Evolutionary conservation across 2,797 vertebrate species (phyloP).

Genomic region (Centroberyx gerrardi): DNA sequence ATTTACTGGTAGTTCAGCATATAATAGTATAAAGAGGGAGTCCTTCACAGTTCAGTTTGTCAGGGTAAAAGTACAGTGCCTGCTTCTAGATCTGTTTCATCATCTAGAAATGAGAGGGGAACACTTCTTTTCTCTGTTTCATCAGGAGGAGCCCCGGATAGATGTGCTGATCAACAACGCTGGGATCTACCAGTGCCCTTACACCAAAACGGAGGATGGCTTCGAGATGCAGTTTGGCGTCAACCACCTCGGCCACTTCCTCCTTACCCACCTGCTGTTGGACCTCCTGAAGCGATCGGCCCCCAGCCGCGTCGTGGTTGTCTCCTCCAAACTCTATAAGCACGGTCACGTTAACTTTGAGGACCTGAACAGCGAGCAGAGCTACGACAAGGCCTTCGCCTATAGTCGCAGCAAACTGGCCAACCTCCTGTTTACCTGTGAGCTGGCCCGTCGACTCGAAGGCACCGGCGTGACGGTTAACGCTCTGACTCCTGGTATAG

Average conservation of each 20-base stretch:
- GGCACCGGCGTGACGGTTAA: slow-evolving; percentile 90
- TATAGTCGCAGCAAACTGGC: slow-evolving; percentile 94
- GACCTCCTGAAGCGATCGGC: slow-evolving; percentile 93
- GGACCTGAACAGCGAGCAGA: slow-evolving; percentile 91
- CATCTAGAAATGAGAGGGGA: background rate
- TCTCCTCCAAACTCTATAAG: slow-evolving; percentile 95
- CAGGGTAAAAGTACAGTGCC: background rate
- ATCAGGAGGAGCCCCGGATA: slow-evolving; percentile 89
- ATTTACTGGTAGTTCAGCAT: too few relatives aligned
- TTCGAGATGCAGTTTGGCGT: slow-evolving; percentile 97
- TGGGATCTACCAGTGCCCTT: slow-evolving; percentile 92
- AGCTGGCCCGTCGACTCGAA: slow-evolving; percentile 88
- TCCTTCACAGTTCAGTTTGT: background rate
- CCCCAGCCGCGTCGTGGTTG: slow-evolving; percentile 91
- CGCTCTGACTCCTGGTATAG: slow-evolving; percentile 91
- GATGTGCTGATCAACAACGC: slow-evolving; percentile 95
- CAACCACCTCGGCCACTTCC: slow-evolving; percentile 97
- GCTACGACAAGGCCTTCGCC: slow-evolving; percentile 90
- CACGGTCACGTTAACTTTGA: slow-evolving; percentile 93
- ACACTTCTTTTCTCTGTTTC: background rate
- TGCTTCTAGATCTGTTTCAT: background rate
- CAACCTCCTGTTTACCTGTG: slow-evolving; percentile 91
- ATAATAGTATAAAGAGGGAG: too few relatives aligned
- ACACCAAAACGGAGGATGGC: slow-evolving; percentile 92
- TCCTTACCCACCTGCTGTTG: slow-evolving; percentile 93